Conservation (phyloP, 2,888 invertebrate genomes). For the Buathra laborator region DNA sequence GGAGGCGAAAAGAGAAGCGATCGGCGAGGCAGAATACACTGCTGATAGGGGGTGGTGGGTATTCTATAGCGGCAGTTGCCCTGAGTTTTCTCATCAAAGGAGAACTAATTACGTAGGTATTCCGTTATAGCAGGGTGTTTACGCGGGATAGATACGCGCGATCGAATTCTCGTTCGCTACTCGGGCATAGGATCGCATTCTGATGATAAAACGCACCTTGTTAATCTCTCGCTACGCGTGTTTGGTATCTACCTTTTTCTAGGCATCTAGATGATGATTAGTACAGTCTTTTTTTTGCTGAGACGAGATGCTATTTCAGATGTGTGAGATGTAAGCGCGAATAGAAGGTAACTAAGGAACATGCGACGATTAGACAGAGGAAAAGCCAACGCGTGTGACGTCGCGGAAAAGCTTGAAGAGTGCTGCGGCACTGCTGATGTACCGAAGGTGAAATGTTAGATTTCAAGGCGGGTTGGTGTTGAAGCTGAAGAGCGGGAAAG, state of each 20-base stretch:
- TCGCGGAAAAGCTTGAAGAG: slow-evolving; percentile 1
- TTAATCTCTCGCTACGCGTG: not conserved
- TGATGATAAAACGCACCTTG: slow-evolving; percentile 55
- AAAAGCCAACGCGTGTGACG: slow-evolving; percentile 38
- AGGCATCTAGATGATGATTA: not conserved
- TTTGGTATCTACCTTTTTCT: not conserved
- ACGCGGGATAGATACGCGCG: slow-evolving; percentile 65
- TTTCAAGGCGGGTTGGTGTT: slow-evolving; percentile 47
- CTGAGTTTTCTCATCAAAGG: slow-evolving; percentile 75
- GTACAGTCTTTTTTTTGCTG: slow-evolving; percentile 18
- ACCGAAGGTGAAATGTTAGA: slow-evolving; percentile 46
- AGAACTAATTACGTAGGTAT: slow-evolving; percentile 75
- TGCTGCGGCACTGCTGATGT: not conserved
- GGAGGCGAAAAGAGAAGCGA: slow-evolving; percentile 66
- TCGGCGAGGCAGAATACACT: slow-evolving; percentile 59
- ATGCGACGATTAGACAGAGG: slow-evolving; percentile 36
- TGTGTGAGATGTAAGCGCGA: slow-evolving; percentile 39
- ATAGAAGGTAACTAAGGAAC: slow-evolving; percentile 47
- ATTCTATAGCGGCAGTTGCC: slow-evolving; percentile 67
- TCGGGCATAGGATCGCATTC: slow-evolving; percentile 52
- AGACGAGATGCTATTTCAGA: slow-evolving; percentile 49
- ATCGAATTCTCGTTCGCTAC: slow-evolving; percentile 59
- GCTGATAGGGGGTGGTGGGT: slow-evolving; percentile 48
- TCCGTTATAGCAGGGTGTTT: slow-evolving; percentile 65
- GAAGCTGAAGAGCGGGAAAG: slow-evolving; percentile 59